Evolutionary conservation across 2,113 vertebrate genomes (phyloP), one percentile per base, ranked within the genome.

Genomic region (Oreotragus oreotragus): DNA sequence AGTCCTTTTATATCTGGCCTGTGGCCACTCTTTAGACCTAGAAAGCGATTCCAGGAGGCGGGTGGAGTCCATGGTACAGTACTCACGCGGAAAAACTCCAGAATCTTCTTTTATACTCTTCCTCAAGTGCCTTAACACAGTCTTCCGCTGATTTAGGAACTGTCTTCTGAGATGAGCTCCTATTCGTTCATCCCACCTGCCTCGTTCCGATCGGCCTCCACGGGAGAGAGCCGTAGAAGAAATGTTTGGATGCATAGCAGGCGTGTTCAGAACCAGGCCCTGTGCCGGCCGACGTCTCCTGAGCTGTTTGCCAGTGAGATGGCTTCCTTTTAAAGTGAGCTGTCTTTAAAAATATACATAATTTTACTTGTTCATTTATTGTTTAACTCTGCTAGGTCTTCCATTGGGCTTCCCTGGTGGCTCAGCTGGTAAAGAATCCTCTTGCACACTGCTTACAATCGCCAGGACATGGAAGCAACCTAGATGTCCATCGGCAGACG

Each of bases 141-240:
- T 2, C 11, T 36, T 85, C 58, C 10, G 16, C 47, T 43, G 45
- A 57, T 11, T 7, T 12, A 6, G 19, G 9, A 60, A 2, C 8
- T 47, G 2, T 47, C 55, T 70, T 30, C 53, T 60, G 53, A 57
- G 30, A 39, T 7, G 5, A 21, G 17, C 43, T 43, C 0, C 0
- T 17, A 0, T 1, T 36, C 0, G 0, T n/a, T 64, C 21, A 19
- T 49, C 12, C 39, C 30, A 19, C 4, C 58, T n/a, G 19, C 33
- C 45, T 28, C 25, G 0, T 51, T 36, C 57, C 43, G 4, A 7
- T 17, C 5, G 14, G 14, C 33, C n/a, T 89, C 21, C 51, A 33
- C 7, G 21, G n/a, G 36, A 19, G 27, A 25, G 55, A 43, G 16
- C 30, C 1, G 1, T 7, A 53, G 47, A 28, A 21, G 47, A 23